Evolutionary conservation across 2,113 vertebrate genomes (phyloP).

Genomic region (Thamnophis sirtalis): DNA sequence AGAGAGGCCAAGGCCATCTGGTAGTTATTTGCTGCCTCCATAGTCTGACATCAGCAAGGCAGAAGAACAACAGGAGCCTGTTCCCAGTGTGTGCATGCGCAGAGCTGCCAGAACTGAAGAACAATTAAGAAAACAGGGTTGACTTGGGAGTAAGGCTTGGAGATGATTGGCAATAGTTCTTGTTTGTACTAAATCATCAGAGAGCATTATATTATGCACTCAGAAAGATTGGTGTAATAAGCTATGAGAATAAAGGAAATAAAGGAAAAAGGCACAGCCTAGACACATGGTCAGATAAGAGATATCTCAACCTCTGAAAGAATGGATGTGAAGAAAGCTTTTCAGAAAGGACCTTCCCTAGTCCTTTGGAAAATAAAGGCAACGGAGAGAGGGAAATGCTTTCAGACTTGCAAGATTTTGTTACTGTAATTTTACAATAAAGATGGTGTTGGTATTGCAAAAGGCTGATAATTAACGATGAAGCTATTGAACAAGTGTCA

Average conservation of each 20-base stretch:
- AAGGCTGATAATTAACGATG: not conserved
- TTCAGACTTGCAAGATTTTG: not conserved
- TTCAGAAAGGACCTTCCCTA: not conserved
- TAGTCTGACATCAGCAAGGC: no score
- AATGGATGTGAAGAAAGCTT: not conserved
- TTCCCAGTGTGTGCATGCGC: no score
- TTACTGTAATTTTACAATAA: not conserved
- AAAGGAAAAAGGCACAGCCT: not conserved
- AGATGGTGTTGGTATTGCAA: not conserved
- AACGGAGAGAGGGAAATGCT: not conserved
- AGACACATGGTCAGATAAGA: not conserved
- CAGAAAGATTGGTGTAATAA: not conserved
- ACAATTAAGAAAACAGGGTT: no score
- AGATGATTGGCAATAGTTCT: no score
- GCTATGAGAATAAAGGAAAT: not conserved
- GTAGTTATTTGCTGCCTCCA: no score
- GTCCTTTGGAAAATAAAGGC: not conserved
- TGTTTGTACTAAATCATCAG: not conserved
- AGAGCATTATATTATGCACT: not conserved
- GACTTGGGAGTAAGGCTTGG: no score
- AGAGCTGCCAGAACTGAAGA: no score
- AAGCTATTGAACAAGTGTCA: not conserved
- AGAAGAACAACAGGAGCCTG: no score
- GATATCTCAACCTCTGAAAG: not conserved
- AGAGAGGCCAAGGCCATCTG: no score